Conservation (phyloP, 2,888 invertebrate genomes). For the Lagria hirta region DNA sequence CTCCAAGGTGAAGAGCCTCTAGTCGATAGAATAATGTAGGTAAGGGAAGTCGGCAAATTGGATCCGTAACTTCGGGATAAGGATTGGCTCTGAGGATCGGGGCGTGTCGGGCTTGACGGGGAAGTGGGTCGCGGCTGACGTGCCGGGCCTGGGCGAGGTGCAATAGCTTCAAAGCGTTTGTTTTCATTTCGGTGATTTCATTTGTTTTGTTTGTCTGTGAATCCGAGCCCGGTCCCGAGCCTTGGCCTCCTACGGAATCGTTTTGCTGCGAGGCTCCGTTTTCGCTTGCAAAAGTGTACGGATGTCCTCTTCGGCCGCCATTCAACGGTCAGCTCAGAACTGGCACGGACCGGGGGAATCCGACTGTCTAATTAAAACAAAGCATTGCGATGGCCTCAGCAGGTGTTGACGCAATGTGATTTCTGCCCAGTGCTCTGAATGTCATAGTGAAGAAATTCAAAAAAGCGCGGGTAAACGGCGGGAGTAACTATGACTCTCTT, state of each 20-base stretch:
- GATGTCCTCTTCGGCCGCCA: conserved; percentile 54
- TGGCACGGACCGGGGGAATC: conserved; percentile 37
- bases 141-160: conserved; percentile 36
- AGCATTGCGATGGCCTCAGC: conserved; percentile 36
- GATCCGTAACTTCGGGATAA: conserved; percentile 58
- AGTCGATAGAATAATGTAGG: conserved; percentile 25
- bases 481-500: conserved; percentile 19
- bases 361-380: conserved; percentile 40
- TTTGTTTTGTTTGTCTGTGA: conserved; percentile 24
- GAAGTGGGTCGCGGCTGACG: conserved; percentile 49
- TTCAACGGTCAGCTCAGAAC: conserved; percentile 38
- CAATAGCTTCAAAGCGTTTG: conserved; percentile 4
- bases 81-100: conserved; percentile 55
- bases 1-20: conserved; percentile 60
- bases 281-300: conserved; percentile 37
- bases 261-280: conserved; percentile 46
- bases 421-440: conserved; percentile 36
- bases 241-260: conserved; percentile 45
- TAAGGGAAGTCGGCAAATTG: conserved; percentile 64
- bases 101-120: conserved; percentile 61
- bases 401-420: conserved; percentile 37
- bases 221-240: conserved; percentile 51
- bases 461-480: conserved; percentile 62
- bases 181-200: conserved; percentile 25
- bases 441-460: conserved; percentile 56